These are phyloP conservation scores for Cerastis rubricosa DNA, from an alignment of 2,888 invertebrate species.

Conservation along the genomic window DNA sequence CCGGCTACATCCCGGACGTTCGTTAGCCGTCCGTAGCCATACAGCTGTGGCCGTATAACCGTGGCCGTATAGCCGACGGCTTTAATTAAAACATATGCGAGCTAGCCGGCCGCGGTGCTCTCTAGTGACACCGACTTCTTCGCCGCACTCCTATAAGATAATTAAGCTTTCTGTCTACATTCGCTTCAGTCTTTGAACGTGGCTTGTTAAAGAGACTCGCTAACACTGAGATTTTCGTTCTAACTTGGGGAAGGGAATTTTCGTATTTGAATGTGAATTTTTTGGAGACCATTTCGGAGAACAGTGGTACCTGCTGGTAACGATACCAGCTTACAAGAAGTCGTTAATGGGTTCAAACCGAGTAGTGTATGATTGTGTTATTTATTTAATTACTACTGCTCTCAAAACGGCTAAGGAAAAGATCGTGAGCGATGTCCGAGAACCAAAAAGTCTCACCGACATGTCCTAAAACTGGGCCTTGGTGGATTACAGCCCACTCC, in stretches of 20 bases:
- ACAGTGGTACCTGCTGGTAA: not conserved
- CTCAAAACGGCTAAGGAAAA: not conserved
- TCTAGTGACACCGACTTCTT: constrained; percentile 47
- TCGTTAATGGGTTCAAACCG: not conserved
- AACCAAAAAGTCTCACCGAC: not conserved
- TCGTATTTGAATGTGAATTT: not conserved
- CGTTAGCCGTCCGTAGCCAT: constrained; percentile 34
- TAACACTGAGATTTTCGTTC: constrained; percentile 22
- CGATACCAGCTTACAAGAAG: not conserved
- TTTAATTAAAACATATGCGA: constrained; percentile 68
- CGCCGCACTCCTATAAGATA: constrained; percentile 50
- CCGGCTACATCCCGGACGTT: constrained; percentile 26
- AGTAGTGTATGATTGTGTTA: not conserved
- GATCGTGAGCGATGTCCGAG: not conserved
- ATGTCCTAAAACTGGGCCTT: not conserved
- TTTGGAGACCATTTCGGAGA: not conserved
- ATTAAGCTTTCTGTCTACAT: constrained; percentile 53
- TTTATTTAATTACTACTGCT: not conserved
- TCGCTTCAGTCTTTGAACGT: constrained; percentile 42
- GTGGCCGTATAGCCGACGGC: constrained; percentile 35
- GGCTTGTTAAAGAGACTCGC: constrained; percentile 30
- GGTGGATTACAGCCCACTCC: not conserved
- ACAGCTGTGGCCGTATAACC: constrained; percentile 19
- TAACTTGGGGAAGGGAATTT: not conserved
- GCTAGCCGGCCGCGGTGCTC: constrained; percentile 31